Conservation (phyloP, 2,888 invertebrate genomes). For the Noctua fimbriata region DNA sequence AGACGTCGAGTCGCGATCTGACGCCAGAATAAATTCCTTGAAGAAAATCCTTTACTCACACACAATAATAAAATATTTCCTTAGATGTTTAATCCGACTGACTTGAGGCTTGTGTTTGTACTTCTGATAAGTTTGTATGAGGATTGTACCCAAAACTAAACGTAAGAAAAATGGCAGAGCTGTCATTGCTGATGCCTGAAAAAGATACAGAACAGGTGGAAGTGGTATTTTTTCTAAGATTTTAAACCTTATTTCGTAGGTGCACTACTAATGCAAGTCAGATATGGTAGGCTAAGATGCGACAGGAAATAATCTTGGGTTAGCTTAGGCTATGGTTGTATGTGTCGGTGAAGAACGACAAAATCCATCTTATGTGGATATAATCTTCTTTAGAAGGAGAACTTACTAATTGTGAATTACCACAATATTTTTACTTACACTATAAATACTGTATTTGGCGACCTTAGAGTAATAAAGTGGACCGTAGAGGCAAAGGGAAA, state of each 20-base stretch:
- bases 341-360: background rate
- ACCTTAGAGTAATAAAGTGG: constrained; percentile 83
- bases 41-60: constrained; percentile 79
- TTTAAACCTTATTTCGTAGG: background rate
- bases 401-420: background rate
- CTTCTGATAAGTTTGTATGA: constrained; percentile 83
- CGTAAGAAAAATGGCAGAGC: constrained; percentile 85
- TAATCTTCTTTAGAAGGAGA: background rate
- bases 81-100: constrained; percentile 76
- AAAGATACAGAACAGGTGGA: constrained; percentile 34
- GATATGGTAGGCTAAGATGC: background rate
- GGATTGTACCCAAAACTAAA: constrained; percentile 82
- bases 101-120: constrained; percentile 78
- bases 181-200: constrained; percentile 84
- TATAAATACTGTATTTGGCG: constrained; percentile 79
- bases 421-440: constrained; percentile 73
- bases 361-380: background rate
- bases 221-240: background rate
- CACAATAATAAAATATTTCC: constrained; percentile 86
- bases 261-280: background rate
- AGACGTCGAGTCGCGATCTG: background rate
- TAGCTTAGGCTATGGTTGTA: background rate
- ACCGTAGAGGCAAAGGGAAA: constrained; percentile 83
- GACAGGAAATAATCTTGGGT: background rate
- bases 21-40: background rate